Percentiles rank a stretch among this genome's conserved stretches.
Conservation (phyloP, 2,888 invertebrate genomes). For the Diloba caeruleocephala region DNA sequence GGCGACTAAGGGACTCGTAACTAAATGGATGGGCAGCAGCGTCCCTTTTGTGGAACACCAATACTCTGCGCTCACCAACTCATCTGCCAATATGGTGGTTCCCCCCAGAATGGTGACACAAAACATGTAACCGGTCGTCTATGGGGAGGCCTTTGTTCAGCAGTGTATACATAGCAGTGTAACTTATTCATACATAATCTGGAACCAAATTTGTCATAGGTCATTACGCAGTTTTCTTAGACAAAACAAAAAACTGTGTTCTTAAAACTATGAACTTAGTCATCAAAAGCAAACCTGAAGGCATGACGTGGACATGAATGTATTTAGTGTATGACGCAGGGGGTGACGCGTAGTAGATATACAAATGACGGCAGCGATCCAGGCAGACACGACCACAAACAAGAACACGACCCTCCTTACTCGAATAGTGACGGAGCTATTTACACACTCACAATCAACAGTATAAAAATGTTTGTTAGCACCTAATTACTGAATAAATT, state of each 20-base stretch:
- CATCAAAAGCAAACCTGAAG: conserved; percentile 46
- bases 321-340: conserved; percentile 64
- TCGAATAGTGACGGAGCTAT: conserved; percentile 36
- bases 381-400: conserved; percentile 43
- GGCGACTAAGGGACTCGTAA: too few relatives aligned
- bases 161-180: too few relatives aligned
- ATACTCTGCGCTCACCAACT: too few relatives aligned
- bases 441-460: conserved; percentile 15
- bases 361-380: conserved; percentile 17
- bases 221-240: conserved; percentile 12
- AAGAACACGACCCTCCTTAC: conserved; percentile 24
- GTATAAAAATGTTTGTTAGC: too few relatives aligned
- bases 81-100: too few relatives aligned
- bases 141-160: too few relatives aligned
- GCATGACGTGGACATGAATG: conserved; percentile 50
- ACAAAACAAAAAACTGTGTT: conserved; percentile 1
- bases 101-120: too few relatives aligned
- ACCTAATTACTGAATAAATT: too few relatives aligned
- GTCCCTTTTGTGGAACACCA: too few relatives aligned
- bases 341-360: conserved; percentile 64
- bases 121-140: too few relatives aligned
- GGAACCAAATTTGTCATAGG: conserved; percentile 36
- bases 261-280: conserved; percentile 6
- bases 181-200: conserved; percentile 31
- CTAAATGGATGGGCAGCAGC: too few relatives aligned